A percentile compares a stretch with the other conserved stretches of the same genome.
Conservation (phyloP, 2,797 vertebrate species). For the Pangasius mekongensis region DNA sequence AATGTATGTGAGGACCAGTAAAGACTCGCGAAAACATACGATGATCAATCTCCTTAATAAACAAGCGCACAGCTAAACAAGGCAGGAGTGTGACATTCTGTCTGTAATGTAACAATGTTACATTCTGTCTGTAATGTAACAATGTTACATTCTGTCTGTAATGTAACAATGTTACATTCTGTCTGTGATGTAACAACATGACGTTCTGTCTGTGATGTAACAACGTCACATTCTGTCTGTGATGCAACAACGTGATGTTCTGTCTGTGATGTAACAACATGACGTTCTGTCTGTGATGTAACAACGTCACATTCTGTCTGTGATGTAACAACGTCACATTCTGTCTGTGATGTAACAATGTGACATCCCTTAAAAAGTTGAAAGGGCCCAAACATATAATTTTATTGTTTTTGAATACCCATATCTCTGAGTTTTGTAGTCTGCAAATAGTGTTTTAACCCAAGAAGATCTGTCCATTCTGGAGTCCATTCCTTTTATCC, state of each 20-base stretch:
- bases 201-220: not conserved
- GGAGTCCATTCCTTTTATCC: not conserved
- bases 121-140: too few relatives aligned
- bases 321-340: not conserved
- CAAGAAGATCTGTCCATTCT: not conserved
- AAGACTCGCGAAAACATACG: not conserved
- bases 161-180: not conserved
- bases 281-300: not conserved
- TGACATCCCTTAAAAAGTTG: not conserved
- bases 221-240: too few relatives aligned
- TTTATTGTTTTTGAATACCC: not conserved
- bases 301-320: not conserved
- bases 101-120: fast-evolving
- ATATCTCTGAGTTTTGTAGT: not conserved
- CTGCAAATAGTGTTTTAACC: not conserved
- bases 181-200: fast-evolving
- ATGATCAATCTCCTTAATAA: not conserved
- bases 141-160: not conserved
- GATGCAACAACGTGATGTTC: too few relatives aligned
- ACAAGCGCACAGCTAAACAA: not conserved
- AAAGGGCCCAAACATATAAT: not conserved
- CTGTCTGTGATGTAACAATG: not conserved
- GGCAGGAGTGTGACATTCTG: not conserved
- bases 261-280: too few relatives aligned
- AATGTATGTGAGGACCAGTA: not conserved